Evolutionary conservation across 2,888 invertebrate genomes (phyloP).

Genomic region (Bruchidius siliquastri): DNA sequence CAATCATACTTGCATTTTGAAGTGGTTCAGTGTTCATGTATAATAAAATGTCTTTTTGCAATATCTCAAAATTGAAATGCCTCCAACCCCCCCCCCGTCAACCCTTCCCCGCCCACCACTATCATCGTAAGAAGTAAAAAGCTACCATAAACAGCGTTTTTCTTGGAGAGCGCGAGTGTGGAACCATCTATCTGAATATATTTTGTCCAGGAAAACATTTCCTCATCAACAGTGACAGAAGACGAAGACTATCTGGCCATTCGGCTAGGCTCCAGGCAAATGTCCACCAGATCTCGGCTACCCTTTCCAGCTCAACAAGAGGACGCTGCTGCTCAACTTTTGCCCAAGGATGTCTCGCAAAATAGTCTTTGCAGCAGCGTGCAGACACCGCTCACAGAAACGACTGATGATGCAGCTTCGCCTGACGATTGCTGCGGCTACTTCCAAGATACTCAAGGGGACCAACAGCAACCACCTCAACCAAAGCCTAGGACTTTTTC

Average conservation of each 20-base stretch:
- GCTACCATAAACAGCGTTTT: no score
- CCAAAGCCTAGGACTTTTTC: constrained; percentile 26
- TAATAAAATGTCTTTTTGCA: no score
- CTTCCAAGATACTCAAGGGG: constrained; percentile 35
- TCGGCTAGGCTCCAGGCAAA: constrained; percentile 53
- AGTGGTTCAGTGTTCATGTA: no score
- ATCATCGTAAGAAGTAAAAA: no score
- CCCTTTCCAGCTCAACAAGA: constrained; percentile 50
- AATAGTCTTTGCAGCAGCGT: constrained; percentile 44
- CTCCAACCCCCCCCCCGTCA: no score
- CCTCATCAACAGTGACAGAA: constrained; percentile 39
- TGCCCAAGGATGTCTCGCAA: constrained; percentile 41
- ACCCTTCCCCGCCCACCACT: no score
- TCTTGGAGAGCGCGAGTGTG: no score
- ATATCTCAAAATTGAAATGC: no score
- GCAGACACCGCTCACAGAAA: constrained; percentile 46
- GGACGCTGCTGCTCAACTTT: constrained; percentile 35
- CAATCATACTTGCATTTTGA: no score
- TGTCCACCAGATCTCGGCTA: constrained; percentile 56
- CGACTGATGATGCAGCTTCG: constrained; percentile 43
- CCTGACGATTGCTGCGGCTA: constrained; percentile 42
- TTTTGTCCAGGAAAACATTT: constrained; percentile 32
- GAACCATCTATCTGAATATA: no score
- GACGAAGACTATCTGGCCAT: constrained; percentile 58
- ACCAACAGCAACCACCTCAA: constrained; percentile 16